These are phyloP conservation scores for Alexandromys fortis DNA, from an alignment of 2,113 vertebrate species.

Conservation along the genomic window DNA sequence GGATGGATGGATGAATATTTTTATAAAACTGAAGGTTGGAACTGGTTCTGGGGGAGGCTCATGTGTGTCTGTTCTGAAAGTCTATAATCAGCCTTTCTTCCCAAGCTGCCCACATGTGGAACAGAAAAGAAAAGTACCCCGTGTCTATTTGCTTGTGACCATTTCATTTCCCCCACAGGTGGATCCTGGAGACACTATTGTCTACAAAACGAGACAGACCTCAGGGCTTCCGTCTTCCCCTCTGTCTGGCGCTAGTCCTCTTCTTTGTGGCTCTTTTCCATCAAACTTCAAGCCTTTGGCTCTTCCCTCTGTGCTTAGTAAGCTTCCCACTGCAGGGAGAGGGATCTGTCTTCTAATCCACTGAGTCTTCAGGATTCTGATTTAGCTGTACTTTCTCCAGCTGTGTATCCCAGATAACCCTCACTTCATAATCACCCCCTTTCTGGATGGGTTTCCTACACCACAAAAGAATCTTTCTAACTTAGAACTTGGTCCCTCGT, in stretches of 20 bases:
- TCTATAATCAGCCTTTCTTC: neutral
- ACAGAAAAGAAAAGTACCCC: neutral
- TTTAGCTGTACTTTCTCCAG: neutral
- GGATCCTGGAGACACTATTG: neutral
- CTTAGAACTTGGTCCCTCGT: neutral
- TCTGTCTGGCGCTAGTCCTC: neutral
- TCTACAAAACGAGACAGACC: neutral
- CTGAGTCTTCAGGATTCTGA: neutral
- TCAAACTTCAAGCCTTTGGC: neutral
- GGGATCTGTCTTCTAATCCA: rapidly evolving
- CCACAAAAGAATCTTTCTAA: neutral
- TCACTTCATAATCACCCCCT: neutral
- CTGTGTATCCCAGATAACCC: neutral
- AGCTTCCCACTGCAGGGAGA: neutral
- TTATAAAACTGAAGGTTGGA: slow-evolving; percentile 53
- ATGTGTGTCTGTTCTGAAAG: neutral
- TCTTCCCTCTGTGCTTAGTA: neutral
- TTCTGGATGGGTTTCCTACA: neutral
- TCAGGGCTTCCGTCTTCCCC: neutral
- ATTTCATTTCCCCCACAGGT: neutral
- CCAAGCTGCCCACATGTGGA: neutral
- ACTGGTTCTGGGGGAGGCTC: slow-evolving; percentile 55
- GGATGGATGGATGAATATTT: neutral
- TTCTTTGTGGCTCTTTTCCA: neutral
- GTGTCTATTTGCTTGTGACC: neutral